Evolutionary conservation across 1,140 invertebrate genomes (phyloP), one percentile per base, ranked within the genome.

Genomic region (Chymomyza costata): DNA sequence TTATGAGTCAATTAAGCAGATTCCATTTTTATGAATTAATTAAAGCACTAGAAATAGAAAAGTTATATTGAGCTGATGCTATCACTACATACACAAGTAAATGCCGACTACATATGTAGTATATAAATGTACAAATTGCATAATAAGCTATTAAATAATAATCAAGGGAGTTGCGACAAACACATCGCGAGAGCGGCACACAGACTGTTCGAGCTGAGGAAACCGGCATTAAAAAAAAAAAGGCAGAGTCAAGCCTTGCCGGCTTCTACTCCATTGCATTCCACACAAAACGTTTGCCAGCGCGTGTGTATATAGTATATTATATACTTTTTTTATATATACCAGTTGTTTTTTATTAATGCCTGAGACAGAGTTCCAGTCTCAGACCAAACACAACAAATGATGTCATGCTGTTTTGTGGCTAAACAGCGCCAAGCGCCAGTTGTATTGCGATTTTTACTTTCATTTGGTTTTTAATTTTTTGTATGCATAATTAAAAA

Each of bases 361-460:
- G 48, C 37, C 19, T 55, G 21, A 25, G 3, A 25, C 21, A 25
- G 21, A 25, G 3, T 25, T 25, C n/a, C n/a, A 25, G 21, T 5
- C 21, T 25, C 3, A 25, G 21, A 25, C 21, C 8, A 8, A 53
- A 51, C 62, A 74, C 74, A 74, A 57, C 43, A 70, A 76, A 76
- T 76, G 71, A 76, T 76, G 71, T 76, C 71, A 76, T 76, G 43
- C 18, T 34, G 40, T 32, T 19, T 13, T 67, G 62, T 55, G 67
- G 60, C 45, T 49, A 46, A 63, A 62, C 68, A 62, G 48, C 68
- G 60, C 45, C 52, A 46, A 63, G 68, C 68, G 62, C 52, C 68
- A 67, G 68, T 21, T 54, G 47, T 66, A 78, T 63, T 76, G 71
- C 54, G 71, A 76, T 55, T 76, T 78, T 76, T 78, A 76, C 71